Conservation (phyloP, 2,888 invertebrate genomes). For the Heteromyza rotundicornis region DNA sequence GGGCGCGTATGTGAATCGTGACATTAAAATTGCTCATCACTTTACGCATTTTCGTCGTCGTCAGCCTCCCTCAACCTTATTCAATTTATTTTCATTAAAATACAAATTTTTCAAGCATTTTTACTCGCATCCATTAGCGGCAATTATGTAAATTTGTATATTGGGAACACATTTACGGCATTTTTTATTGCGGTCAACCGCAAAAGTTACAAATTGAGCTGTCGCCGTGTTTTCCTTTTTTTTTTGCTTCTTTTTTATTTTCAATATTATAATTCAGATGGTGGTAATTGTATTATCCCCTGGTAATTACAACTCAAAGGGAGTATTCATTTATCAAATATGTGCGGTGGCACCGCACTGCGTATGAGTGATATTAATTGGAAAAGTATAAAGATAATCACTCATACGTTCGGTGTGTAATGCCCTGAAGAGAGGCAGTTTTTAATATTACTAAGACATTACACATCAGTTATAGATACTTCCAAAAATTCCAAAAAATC, state of each 20-base stretch:
- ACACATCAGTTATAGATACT: too few species aligned
- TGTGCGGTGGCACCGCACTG: neutral
- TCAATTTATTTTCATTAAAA: neutral
- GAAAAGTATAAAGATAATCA: neutral
- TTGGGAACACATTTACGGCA: neutral
- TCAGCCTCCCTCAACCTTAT: neutral
- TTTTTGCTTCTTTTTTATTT: slow-evolving; percentile 1
- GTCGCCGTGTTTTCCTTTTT: too few species aligned
- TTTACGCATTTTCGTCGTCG: too few species aligned
- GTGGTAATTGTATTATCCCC: slow-evolving; percentile 21
- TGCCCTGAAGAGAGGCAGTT: too few species aligned
- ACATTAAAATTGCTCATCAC: too few species aligned
- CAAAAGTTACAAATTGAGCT: neutral
- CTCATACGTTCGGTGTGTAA: too few species aligned
- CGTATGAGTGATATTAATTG: neutral
- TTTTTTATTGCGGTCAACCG: neutral
- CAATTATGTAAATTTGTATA: slow-evolving; percentile 16
- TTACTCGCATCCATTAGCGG: slow-evolving; percentile 18
- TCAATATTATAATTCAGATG: slow-evolving; percentile 18
- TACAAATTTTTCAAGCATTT: too few species aligned
- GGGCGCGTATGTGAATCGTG: neutral
- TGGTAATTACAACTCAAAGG: slow-evolving; percentile 4
- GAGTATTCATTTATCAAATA: neutral
- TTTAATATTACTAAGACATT: too few species aligned
- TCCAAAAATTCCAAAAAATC: too few species aligned